Conservation (phyloP, 53 echinoderm and acorn worm genomes). For the Echinometra lucunter region DNA sequence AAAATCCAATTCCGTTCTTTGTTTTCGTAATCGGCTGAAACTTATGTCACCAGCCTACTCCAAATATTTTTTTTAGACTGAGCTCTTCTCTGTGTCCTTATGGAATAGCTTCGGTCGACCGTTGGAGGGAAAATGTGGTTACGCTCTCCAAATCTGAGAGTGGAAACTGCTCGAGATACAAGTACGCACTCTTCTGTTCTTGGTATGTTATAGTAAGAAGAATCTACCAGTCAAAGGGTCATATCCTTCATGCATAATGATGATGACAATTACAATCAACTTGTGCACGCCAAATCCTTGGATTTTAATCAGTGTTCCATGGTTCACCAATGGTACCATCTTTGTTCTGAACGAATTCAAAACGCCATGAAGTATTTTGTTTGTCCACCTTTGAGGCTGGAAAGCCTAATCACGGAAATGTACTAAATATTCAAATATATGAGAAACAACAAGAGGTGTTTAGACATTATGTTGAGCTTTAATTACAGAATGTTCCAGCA, state of each 20-base stretch:
- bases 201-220: constrained; percentile 25
- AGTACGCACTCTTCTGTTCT: constrained; percentile 21
- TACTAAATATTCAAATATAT: too few species aligned
- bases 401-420: neutral
- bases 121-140: constrained; percentile 42
- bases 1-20: neutral
- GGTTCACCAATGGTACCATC: neutral
- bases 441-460: too few species aligned
- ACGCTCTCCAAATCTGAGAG: constrained; percentile 38
- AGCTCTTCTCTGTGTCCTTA: constrained; percentile 17
- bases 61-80: constrained; percentile 3
- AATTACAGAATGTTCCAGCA: too few species aligned
- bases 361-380: constrained; percentile 35
- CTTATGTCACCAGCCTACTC: constrained; percentile 3
- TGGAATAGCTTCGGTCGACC: neutral
- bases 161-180: constrained; percentile 36
- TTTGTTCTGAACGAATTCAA: neutral
- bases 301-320: neutral
- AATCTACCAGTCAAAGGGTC: constrained; percentile 16
- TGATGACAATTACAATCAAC: constrained; percentile 50
- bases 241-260: constrained; percentile 39
- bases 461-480: too few species aligned
- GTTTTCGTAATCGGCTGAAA: constrained; percentile 9
- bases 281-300: constrained; percentile 7
- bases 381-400: neutral